These are phyloP conservation scores for Enteromius thamalakanensis DNA, from an alignment of 2,797 vertebrate genomes.

Conservation along the genomic window DNA sequence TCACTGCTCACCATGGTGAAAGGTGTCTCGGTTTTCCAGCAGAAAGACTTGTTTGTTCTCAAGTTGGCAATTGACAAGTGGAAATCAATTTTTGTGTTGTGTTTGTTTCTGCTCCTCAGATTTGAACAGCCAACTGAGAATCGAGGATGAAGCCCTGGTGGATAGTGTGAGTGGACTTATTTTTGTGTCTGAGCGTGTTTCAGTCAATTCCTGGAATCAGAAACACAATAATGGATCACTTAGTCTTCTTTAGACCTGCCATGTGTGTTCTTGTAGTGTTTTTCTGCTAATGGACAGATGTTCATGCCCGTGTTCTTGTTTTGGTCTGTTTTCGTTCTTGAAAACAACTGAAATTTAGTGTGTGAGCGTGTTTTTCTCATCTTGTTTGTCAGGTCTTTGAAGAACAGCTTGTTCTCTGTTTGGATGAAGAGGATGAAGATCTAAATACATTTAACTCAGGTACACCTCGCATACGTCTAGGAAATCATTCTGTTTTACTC, in stretches of 20 bases:
- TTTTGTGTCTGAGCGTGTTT: slow-evolving; percentile 21
- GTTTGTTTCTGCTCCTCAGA: slow-evolving; percentile 54
- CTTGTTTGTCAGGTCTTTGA: slow-evolving; percentile 72
- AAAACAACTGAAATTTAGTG: background rate
- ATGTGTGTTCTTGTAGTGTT: slow-evolving; percentile 21
- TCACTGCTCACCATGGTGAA: slow-evolving; percentile 72
- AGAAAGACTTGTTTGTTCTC: slow-evolving; percentile 48
- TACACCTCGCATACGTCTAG: slow-evolving; percentile 41
- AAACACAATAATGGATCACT: slow-evolving; percentile 22
- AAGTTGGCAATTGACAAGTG: slow-evolving; percentile 20
- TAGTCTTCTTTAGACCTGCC: slow-evolving; percentile 1
- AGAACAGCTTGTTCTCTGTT: slow-evolving; percentile 73
- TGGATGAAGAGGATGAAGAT: slow-evolving; percentile 71
- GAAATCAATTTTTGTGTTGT: slow-evolving; percentile 12
- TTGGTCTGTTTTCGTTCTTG: slow-evolving; percentile 20
- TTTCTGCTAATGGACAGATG: slow-evolving; percentile 26
- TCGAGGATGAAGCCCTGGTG: slow-evolving; percentile 57
- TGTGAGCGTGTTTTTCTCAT: slow-evolving; percentile 26
- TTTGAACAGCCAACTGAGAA: slow-evolving; percentile 39
- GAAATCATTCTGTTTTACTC: background rate
- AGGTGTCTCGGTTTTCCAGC: slow-evolving; percentile 67
- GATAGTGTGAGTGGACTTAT: slow-evolving; percentile 71
- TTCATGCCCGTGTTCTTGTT: background rate
- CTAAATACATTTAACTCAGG: slow-evolving; percentile 60
- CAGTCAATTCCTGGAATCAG: slow-evolving; percentile 33